phyloP scores from a whole-genome alignment of 2,113 vertebrate genomes.

The Mobula birostris region DNA sequence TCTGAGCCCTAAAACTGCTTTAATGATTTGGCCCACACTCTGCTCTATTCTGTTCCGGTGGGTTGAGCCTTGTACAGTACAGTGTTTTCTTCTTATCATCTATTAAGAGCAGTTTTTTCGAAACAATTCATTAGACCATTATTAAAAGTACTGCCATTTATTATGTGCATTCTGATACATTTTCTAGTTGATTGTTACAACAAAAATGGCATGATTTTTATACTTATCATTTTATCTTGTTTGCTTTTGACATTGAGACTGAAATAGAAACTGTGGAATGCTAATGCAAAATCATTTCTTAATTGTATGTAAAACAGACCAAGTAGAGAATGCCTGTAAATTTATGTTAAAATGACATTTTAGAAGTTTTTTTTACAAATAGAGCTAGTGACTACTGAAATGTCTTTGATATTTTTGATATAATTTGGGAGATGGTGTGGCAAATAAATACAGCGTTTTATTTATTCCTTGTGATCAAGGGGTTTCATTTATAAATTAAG shows the following conservation, averaged over 20 bases:
- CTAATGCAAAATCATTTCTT: constrained; percentile 17
- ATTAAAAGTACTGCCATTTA: constrained; percentile 25
- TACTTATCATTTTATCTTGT: constrained; percentile 9
- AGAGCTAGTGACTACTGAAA: constrained; percentile 28
- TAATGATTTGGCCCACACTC: constrained; percentile 8
- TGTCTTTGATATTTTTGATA: constrained; percentile 38
- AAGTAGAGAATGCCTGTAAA: constrained; percentile 31
- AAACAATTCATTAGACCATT: not conserved
- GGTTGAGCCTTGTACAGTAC: constrained; percentile 23
- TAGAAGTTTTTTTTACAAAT: constrained; percentile 33
- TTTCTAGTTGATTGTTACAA: constrained; percentile 25
- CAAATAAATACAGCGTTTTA: constrained; percentile 37
- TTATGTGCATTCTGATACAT: constrained; percentile 33
- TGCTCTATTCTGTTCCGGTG: not conserved
- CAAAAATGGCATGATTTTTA: constrained; percentile 26
- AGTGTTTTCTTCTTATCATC: constrained; percentile 29
- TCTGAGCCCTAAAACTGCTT: constrained; percentile 29
- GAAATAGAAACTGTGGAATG: constrained; percentile 2
- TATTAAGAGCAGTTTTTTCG: constrained; percentile 12
- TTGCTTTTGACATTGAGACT: not conserved
- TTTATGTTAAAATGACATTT: constrained; percentile 37
- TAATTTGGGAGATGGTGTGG: constrained; percentile 37
- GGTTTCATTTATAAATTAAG: not conserved
- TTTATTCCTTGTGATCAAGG: not conserved
- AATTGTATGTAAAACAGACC: constrained; percentile 36